These are phyloP conservation scores for Oncorhynchus keta DNA, from an alignment of 2,113 vertebrate species.

Conservation along the genomic window DNA sequence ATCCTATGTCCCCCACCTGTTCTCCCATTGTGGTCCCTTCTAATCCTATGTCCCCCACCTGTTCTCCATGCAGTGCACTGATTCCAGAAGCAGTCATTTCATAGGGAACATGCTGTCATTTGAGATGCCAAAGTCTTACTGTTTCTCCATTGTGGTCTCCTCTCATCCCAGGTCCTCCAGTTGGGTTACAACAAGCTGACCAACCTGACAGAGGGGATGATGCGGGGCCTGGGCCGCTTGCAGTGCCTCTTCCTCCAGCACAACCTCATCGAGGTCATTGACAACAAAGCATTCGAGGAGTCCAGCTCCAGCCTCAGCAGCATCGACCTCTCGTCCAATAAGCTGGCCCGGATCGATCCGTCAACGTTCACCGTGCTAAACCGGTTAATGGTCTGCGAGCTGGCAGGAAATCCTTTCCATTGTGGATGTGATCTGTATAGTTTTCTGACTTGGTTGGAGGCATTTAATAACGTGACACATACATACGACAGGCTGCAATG, in stretches of 20 bases:
- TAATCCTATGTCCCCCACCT: slow-evolving; percentile 83
- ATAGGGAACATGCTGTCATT: too few species aligned
- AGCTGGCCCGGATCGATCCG: slow-evolving; percentile 87
- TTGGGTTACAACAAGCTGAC: slow-evolving; percentile 95
- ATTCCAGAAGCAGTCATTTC: too few species aligned
- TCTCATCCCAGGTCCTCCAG: slow-evolving; percentile 80
- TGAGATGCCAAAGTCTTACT: too few species aligned
- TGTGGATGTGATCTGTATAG: slow-evolving; percentile 91
- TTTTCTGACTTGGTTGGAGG: slow-evolving; percentile 93
- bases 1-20: too few species aligned
- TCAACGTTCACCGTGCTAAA: slow-evolving; percentile 85
- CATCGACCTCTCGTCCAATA: slow-evolving; percentile 95
- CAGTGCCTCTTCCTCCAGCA: slow-evolving; percentile 97
- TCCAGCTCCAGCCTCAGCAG: slow-evolving; percentile 89
- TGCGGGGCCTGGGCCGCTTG: slow-evolving; percentile 90
- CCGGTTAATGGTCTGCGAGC: slow-evolving; percentile 90
- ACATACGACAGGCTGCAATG: slow-evolving; percentile 97
- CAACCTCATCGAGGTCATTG: slow-evolving; percentile 94
- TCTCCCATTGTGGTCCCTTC: not conserved
- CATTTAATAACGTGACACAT: slow-evolving; percentile 95
- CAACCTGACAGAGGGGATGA: slow-evolving; percentile 94
- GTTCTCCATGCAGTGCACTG: too few species aligned
- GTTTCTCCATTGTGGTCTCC: not conserved
- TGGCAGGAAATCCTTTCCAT: slow-evolving; percentile 96
- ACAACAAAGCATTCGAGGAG: slow-evolving; percentile 91